These are phyloP conservation scores for Carassius auratus DNA, from an alignment of 2,113 vertebrate species.

Conservation along the genomic window DNA sequence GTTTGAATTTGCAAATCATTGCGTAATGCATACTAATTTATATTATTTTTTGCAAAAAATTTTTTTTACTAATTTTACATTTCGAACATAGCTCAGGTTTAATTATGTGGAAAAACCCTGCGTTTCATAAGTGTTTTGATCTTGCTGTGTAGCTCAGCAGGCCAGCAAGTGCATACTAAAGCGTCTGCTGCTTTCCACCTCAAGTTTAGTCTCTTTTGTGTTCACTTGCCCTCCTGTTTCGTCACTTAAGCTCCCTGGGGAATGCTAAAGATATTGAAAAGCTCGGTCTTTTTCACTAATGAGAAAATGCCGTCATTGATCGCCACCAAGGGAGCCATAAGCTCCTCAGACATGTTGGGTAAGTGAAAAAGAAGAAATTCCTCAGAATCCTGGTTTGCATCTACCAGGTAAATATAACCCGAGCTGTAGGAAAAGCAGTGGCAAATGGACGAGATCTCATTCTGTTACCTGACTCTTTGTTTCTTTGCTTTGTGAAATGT, in stretches of 20 bases:
- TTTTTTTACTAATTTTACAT: background rate
- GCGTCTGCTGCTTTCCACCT: background rate
- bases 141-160: background rate
- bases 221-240: background rate
- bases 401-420: background rate
- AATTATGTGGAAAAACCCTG: conserved; percentile 1
- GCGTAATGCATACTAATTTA: background rate
- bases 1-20: background rate
- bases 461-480: background rate
- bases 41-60: background rate
- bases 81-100: background rate
- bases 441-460: background rate
- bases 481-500: background rate
- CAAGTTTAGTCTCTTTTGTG: conserved; percentile 22
- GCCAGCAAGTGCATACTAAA: background rate
- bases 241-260: background rate
- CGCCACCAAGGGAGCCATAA: conserved; percentile 20
- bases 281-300: conserved; percentile 29
- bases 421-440: background rate
- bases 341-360: conserved; percentile 20
- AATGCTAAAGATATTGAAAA: conserved; percentile 36
- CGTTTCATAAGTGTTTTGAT: background rate
- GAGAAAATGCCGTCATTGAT: conserved; percentile 34
- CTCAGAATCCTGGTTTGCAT: background rate
- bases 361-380: background rate